These are phyloP conservation scores for Machaerirhynchus nigripectus DNA, from an alignment of 2,113 vertebrate genomes.

Conservation along the genomic window DNA sequence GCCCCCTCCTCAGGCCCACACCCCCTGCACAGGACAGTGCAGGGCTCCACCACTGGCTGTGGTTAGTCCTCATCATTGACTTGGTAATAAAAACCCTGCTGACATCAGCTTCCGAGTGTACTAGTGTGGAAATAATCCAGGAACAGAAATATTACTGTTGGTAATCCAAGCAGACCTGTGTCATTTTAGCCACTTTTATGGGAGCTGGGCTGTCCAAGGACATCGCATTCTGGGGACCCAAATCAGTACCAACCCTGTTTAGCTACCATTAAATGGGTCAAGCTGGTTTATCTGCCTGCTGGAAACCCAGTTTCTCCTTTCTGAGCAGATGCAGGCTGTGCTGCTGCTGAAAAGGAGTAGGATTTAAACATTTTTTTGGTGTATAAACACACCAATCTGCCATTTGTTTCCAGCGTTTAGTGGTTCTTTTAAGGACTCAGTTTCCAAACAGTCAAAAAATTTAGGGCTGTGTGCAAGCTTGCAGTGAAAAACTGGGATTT, in stretches of 20 bases:
- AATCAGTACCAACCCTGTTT: background rate
- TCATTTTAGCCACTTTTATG: background rate
- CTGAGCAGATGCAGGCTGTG: background rate
- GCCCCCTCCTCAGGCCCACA: background rate
- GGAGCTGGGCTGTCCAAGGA: background rate
- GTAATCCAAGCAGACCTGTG: background rate
- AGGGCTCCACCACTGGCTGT: background rate
- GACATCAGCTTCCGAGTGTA: background rate
- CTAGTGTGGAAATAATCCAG: background rate
- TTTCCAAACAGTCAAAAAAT: background rate
- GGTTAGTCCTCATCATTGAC: background rate
- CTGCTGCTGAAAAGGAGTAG: background rate
- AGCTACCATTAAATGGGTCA: background rate
- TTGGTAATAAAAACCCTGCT: background rate
- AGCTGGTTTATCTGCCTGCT: background rate
- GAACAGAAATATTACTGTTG: background rate
- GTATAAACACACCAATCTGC: background rate
- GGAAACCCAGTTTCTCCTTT: background rate
- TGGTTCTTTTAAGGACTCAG: background rate
- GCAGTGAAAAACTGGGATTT: background rate
- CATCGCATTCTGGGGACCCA: background rate
- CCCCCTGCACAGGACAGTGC: background rate
- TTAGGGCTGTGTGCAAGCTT: background rate
- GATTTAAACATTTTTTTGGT: background rate
- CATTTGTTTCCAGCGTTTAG: background rate